phyloP scores from a whole-genome alignment of 1,140 invertebrate genomes.

The Eupeodes corollae region DNA sequence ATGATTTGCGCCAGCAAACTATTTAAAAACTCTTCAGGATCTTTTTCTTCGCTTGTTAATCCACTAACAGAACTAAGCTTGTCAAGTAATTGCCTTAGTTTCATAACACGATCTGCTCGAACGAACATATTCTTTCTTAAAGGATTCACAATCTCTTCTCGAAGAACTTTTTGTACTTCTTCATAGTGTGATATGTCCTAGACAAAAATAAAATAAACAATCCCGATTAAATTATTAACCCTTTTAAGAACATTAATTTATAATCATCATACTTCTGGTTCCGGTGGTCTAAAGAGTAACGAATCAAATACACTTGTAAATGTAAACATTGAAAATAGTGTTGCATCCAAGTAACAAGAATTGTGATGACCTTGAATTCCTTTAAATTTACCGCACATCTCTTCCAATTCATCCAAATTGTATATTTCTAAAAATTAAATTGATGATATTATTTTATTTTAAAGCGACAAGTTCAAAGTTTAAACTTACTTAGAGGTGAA shows the following conservation, averaged over 20 bases:
- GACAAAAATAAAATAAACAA: background rate
- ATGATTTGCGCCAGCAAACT: conserved; percentile 80
- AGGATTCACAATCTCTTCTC: conserved; percentile 94
- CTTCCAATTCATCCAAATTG: conserved; percentile 49
- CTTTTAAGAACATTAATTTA: background rate
- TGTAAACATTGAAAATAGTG: conserved; percentile 92
- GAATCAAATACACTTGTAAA: conserved; percentile 91
- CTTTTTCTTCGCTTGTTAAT: conserved; percentile 85
- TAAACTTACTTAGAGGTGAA: conserved; percentile 52
- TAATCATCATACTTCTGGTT: conserved; percentile 43
- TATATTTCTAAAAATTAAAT: conserved; percentile 18
- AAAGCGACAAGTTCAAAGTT: background rate
- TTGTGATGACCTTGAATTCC: conserved; percentile 97
- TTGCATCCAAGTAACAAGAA: conserved; percentile 95
- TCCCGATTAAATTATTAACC: background rate
- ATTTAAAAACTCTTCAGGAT: conserved; percentile 95
- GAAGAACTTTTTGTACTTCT: conserved; percentile 77
- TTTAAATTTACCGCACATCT: conserved; percentile 61
- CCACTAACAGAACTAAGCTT: conserved; percentile 80
- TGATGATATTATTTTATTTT: background rate
- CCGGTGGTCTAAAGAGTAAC: conserved; percentile 63
- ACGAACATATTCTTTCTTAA: conserved; percentile 81
- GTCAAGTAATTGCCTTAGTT: conserved; percentile 76
- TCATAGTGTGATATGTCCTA: conserved; percentile 74
- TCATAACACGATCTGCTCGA: conserved; percentile 89